phyloP scores from a whole-genome alignment of 2,113 vertebrate genomes.

The Pedetes capensis region DNA sequence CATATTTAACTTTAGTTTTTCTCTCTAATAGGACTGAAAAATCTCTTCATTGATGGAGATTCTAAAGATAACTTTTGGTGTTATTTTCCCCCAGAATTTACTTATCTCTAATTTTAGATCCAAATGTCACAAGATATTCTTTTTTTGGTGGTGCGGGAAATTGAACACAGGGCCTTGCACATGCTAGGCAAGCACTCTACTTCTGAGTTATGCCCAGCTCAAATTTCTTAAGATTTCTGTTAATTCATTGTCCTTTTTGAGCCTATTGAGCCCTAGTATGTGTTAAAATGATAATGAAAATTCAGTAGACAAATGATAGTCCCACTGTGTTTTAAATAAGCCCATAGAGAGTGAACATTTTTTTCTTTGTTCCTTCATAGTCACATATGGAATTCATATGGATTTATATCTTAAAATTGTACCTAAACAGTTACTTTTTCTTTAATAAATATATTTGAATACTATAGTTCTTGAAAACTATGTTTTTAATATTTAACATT shows the following conservation, averaged over 20 bases:
- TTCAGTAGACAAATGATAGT: slow-evolving; percentile 33
- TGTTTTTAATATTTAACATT: slow-evolving; percentile 20
- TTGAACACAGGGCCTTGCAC: neutral
- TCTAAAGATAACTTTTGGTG: slow-evolving; percentile 13
- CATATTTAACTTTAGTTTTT: neutral
- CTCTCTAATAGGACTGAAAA: slow-evolving; percentile 16
- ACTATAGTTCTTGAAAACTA: slow-evolving; percentile 26
- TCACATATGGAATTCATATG: slow-evolving; percentile 17
- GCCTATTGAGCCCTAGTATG: neutral
- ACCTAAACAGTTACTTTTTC: slow-evolving; percentile 1
- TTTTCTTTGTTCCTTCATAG: slow-evolving; percentile 31
- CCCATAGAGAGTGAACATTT: neutral
- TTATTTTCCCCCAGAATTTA: neutral
- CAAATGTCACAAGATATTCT: neutral
- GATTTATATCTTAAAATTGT: slow-evolving; percentile 51
- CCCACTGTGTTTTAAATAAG: slow-evolving; percentile 27
- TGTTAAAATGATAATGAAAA: slow-evolving; percentile 47
- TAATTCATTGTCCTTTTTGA: slow-evolving; percentile 8
- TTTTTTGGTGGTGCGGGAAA: neutral
- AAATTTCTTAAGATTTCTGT: neutral
- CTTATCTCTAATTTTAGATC: slow-evolving; percentile 36
- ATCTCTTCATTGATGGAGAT: slow-evolving; percentile 7
- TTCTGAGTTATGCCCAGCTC: neutral
- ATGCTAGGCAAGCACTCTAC: neutral
- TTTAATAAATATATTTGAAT: slow-evolving; percentile 32